Evolutionary conservation across 2,797 vertebrate genomes (phyloP).

Genomic region (Falco berigora): DNA sequence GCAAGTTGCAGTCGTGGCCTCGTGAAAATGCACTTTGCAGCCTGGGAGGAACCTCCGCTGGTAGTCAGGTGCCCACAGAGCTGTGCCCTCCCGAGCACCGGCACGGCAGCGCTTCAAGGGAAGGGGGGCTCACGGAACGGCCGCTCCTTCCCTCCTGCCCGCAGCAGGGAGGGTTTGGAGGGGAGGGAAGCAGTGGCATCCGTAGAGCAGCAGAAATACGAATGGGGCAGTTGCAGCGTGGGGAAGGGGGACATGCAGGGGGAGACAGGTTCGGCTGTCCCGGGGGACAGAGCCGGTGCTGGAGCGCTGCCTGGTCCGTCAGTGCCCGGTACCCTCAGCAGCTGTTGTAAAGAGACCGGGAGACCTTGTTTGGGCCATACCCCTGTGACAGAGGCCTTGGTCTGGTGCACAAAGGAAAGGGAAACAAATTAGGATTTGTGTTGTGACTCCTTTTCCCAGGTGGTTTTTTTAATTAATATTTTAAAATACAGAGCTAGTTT

Average conservation of each 20-base stretch:
- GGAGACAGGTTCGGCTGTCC: too few relatives aligned
- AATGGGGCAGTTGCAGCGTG: rapidly evolving
- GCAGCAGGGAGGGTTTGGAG: not conserved
- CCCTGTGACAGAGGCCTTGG: not conserved
- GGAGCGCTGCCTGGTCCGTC: not conserved
- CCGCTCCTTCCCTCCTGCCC: not conserved
- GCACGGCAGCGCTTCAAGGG: not conserved
- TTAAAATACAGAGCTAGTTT: not conserved
- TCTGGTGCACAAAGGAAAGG: not conserved
- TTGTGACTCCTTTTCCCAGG: not conserved
- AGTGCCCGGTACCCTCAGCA: rapidly evolving
- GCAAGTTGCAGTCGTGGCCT: rapidly evolving
- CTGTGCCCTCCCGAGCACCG: not conserved
- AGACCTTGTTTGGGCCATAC: not conserved
- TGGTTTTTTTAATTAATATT: not conserved
- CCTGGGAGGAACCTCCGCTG: not conserved
- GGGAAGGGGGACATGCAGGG: rapidly evolving
- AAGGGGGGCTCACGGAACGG: too few relatives aligned
- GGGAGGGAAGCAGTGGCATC: rapidly evolving
- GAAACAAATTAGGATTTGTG: rapidly evolving
- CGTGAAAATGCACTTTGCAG: not conserved
- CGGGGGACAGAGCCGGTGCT: rapidly evolving
- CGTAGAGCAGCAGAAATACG: not conserved
- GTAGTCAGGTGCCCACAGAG: not conserved
- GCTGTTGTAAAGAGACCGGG: not conserved